These are phyloP conservation scores for Psylliodes chrysocephalus DNA, from an alignment of 2,888 invertebrate genomes.

Conservation along the genomic window DNA sequence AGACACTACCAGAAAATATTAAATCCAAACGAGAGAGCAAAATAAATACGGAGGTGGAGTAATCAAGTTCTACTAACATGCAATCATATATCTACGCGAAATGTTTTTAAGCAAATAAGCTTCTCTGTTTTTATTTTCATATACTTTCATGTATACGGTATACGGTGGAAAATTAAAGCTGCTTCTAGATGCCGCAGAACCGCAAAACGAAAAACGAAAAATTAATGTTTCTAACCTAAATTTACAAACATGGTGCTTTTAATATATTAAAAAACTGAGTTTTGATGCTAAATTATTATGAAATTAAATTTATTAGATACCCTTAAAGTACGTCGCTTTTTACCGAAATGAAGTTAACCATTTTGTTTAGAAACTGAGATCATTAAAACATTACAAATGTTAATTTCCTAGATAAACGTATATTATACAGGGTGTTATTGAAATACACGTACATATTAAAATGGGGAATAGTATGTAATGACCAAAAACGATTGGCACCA, in stretches of 20 bases:
- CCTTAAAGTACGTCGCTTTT: no score
- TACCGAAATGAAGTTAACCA: no score
- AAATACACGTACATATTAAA: no score
- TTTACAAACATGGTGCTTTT: neutral
- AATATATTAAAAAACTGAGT: neutral
- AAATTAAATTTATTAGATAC: no score
- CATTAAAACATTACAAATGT: no score
- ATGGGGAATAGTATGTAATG: no score
- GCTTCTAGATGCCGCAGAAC: neutral
- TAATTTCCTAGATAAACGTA: no score
- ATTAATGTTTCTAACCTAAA: conserved; percentile 1
- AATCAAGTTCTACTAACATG: conserved; percentile 18
- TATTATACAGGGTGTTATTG: no score
- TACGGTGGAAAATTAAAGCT: conserved; percentile 6
- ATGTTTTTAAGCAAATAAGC: conserved; percentile 21
- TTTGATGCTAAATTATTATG: neutral
- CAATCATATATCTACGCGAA: conserved; percentile 16
- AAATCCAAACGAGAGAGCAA: conserved; percentile 11
- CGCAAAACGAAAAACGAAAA: neutral
- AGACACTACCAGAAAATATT: neutral
- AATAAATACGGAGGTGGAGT: conserved; percentile 12
- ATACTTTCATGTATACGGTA: neutral
- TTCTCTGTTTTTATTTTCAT: conserved; percentile 7
- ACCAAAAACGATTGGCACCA: no score
- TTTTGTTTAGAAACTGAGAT: no score